Conservation (phyloP, 2,888 invertebrate species). For the Fabriciana adippe region DNA sequence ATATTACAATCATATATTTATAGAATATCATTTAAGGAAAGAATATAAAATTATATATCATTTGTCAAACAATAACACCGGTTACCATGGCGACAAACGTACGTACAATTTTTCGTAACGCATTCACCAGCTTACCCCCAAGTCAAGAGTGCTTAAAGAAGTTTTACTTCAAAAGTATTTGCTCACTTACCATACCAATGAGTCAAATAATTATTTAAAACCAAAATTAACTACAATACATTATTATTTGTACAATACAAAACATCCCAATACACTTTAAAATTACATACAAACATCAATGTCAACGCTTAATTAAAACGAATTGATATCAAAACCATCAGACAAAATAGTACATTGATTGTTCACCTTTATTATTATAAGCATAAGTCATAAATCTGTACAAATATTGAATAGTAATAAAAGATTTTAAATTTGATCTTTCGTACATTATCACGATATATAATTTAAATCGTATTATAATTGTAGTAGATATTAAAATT, state of each 20-base stretch:
- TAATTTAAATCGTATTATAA: not conserved
- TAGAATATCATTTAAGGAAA: too few relatives aligned
- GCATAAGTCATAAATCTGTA: constrained; percentile 15
- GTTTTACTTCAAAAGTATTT: too few relatives aligned
- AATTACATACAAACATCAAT: constrained; percentile 51
- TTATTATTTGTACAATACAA: constrained; percentile 46
- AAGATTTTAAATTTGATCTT: not conserved
- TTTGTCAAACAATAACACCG: too few relatives aligned
- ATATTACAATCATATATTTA: too few relatives aligned
- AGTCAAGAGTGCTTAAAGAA: too few relatives aligned
- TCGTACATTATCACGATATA: not conserved
- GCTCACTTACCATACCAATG: not conserved
- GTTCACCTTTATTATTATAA: too few relatives aligned
- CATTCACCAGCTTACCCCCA: too few relatives aligned
- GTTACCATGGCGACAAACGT: too few relatives aligned
- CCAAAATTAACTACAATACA: not conserved
- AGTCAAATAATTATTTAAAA: constrained; percentile 6
- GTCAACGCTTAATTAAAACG: constrained; percentile 64
- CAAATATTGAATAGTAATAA: not conserved
- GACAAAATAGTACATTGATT: constrained; percentile 29
- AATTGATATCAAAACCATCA: constrained; percentile 50
- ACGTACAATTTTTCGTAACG: too few relatives aligned
- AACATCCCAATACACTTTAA: constrained; percentile 55
- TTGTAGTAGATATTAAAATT: not conserved
- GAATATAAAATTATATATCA: too few relatives aligned